Evolutionary conservation across 2,113 vertebrate genomes (phyloP).

Genomic region (Pitta sordida): DNA sequence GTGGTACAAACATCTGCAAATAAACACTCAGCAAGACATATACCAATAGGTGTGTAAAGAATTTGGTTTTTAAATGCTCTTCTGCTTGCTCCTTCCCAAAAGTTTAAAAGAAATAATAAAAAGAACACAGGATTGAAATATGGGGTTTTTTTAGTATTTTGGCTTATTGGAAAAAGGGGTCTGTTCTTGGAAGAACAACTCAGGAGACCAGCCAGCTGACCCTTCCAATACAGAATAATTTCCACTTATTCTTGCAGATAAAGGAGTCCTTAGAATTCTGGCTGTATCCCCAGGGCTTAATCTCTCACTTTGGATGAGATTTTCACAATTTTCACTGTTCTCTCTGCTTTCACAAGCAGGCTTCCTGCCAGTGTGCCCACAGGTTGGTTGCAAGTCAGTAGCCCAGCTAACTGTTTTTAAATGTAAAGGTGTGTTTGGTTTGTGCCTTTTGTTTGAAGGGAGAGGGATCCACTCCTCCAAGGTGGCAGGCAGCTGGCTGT

Average conservation of each 20-base stretch:
- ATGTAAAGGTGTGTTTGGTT: neutral
- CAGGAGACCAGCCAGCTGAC: slow-evolving; percentile 69
- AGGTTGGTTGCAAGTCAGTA: neutral
- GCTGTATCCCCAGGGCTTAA: neutral
- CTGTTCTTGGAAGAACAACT: slow-evolving; percentile 66
- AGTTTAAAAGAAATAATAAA: neutral
- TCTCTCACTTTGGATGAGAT: neutral
- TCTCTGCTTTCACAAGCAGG: neutral
- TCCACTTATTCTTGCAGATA: neutral
- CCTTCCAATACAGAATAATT: neutral
- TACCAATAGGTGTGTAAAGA: neutral
- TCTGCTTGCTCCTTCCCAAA: neutral
- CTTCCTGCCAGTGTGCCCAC: neutral
- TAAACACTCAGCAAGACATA: neutral
- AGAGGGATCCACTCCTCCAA: slow-evolving; percentile 42
- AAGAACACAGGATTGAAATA: neutral
- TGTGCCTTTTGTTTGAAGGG: slow-evolving; percentile 34
- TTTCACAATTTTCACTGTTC: neutral
- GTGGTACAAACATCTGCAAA: neutral
- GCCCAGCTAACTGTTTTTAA: neutral
- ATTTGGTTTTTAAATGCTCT: neutral
- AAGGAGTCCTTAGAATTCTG: neutral
- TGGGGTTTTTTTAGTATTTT: neutral
- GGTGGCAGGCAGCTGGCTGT: neutral
- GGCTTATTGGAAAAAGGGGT: neutral